Percentiles rank a stretch among this genome's conserved stretches.
Conservation (phyloP, 1,140 invertebrate genomes). For the Brachionus calyciflorus region DNA sequence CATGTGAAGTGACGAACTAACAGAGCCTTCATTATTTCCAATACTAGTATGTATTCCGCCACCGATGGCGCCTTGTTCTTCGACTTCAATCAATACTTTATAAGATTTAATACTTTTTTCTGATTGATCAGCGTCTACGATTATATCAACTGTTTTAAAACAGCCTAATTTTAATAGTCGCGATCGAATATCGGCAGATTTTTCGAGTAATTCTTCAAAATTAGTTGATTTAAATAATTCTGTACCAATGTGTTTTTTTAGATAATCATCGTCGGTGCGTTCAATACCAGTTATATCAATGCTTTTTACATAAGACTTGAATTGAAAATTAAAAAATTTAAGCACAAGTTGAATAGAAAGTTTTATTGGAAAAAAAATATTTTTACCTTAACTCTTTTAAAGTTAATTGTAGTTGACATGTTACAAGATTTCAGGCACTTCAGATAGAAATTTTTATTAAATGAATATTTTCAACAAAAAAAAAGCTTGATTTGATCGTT, state of each 20-base stretch:
- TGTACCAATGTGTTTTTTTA: constrained; percentile 67
- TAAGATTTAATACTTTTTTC: constrained; percentile 67
- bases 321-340: background rate
- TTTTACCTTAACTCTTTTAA: constrained; percentile 21
- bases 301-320: constrained; percentile 69
- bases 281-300: constrained; percentile 74
- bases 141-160: constrained; percentile 75
- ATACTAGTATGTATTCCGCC: constrained; percentile 78
- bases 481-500: too few species aligned
- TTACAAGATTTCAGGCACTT: too few species aligned
- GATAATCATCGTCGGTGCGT: constrained; percentile 78
- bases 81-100: constrained; percentile 78
- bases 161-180: constrained; percentile 75
- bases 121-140: constrained; percentile 69
- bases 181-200: constrained; percentile 64
- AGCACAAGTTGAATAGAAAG: background rate
- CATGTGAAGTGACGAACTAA: constrained; percentile 67
- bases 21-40: constrained; percentile 78
- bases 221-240: constrained; percentile 4
- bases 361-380: background rate
- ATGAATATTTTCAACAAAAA: constrained; percentile 6
- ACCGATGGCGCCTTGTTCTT: constrained; percentile 70
- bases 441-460: too few species aligned
- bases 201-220: constrained; percentile 50
- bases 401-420: background rate